Evolutionary conservation across 2,113 vertebrate genomes (phyloP).

Genomic region (Urocolius indicus): DNA sequence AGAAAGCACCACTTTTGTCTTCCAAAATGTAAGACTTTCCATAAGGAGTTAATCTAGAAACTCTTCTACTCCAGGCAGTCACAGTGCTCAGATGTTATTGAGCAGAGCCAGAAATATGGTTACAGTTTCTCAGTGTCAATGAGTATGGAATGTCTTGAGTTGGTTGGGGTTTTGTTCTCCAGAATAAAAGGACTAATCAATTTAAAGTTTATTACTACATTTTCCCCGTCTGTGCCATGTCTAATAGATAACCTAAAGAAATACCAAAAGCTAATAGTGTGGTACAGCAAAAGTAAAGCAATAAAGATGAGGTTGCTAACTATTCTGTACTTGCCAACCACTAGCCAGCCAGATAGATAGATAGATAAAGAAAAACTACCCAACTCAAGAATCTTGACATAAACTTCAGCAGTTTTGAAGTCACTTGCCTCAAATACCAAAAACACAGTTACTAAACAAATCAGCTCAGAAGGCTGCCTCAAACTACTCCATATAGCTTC

Average conservation of each 20-base stretch:
- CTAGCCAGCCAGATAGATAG: neutral
- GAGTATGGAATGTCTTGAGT: accelerated
- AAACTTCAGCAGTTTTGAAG: neutral
- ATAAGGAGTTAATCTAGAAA: neutral
- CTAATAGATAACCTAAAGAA: neutral
- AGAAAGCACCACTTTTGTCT: neutral
- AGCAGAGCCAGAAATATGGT: neutral
- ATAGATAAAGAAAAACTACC: neutral
- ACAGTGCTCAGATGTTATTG: neutral
- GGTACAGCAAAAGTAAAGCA: neutral
- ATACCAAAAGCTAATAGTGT: neutral
- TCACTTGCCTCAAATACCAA: neutral
- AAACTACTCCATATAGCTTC: neutral
- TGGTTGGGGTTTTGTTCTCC: neutral
- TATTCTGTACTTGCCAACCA: neutral
- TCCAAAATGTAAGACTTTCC: neutral
- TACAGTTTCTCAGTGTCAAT: neutral
- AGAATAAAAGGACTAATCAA: neutral
- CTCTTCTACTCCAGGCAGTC: neutral
- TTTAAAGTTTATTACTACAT: neutral
- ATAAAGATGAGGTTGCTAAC: neutral
- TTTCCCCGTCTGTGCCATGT: neutral
- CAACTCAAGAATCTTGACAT: neutral
- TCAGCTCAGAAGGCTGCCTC: neutral
- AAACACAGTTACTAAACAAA: neutral